These are phyloP conservation scores for Lasioglossum villosulum DNA, from an alignment of 2,888 invertebrate species.

Conservation along the genomic window DNA sequence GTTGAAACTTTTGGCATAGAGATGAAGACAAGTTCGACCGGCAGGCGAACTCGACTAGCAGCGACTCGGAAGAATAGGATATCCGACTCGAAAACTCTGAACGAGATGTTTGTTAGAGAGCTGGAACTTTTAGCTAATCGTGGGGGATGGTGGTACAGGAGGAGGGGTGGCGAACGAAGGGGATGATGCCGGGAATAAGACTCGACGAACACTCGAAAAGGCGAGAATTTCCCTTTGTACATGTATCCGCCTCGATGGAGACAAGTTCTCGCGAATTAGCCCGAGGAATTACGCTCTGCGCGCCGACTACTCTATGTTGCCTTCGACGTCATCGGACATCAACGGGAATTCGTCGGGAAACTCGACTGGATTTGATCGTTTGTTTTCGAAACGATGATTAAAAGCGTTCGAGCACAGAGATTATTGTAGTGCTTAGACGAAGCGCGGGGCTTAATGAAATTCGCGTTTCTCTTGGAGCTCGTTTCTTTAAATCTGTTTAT, in stretches of 20 bases:
- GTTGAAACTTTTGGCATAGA: conserved; percentile 61
- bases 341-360: background rate
- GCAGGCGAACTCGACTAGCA: conserved; percentile 26
- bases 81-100: conserved; percentile 63
- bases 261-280: conserved; percentile 47
- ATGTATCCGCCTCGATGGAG: conserved; percentile 30
- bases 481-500: background rate
- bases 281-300: conserved; percentile 25
- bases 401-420: background rate
- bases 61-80: conserved; percentile 52
- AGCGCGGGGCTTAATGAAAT: background rate
- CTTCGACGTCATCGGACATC: conserved; percentile 7
- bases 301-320: background rate
- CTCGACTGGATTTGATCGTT: background rate
- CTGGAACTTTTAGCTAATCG: conserved; percentile 67
- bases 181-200: conserved; percentile 26
- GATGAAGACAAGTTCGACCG: conserved; percentile 67
- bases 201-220: conserved; percentile 45
- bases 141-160: background rate
- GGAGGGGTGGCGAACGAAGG: conserved; percentile 7
- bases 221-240: conserved; percentile 51
- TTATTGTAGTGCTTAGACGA: background rate
- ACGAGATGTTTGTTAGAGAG: conserved; percentile 65
- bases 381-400: background rate
- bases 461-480: background rate